Evolutionary conservation across 2,113 vertebrate genomes (phyloP).

Genomic region (Lophotis ruficrista): DNA sequence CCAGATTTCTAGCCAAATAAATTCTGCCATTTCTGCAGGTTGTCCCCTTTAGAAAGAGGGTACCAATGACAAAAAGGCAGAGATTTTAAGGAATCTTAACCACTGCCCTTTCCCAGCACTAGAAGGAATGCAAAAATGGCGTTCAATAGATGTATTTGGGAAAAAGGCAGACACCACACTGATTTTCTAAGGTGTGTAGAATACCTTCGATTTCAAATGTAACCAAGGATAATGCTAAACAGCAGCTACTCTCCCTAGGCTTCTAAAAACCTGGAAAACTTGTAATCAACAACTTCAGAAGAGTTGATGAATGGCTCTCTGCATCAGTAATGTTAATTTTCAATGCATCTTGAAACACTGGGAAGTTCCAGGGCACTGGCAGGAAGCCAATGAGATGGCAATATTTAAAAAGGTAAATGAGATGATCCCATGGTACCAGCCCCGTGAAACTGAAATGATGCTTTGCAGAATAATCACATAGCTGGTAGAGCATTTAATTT

Average conservation of each 20-base stretch:
- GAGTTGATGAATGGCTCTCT: constrained; percentile 2
- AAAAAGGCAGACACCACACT: background rate
- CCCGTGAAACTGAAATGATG: background rate
- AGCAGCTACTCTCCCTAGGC: background rate
- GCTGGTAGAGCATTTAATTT: background rate
- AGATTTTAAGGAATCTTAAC: background rate
- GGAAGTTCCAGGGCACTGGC: background rate
- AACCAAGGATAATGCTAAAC: background rate
- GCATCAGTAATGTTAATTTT: constrained; percentile 9
- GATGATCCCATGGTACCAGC: background rate
- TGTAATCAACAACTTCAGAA: constrained; percentile 25
- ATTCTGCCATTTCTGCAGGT: background rate
- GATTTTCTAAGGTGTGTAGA: background rate
- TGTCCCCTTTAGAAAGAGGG: background rate
- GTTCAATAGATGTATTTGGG: background rate
- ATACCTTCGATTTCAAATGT: background rate
- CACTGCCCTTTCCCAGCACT: background rate
- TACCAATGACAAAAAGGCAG: background rate
- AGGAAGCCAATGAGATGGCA: background rate
- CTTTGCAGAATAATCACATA: background rate
- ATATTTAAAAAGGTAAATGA: background rate
- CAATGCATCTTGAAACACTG: background rate
- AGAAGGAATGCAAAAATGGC: background rate
- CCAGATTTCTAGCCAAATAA: background rate
- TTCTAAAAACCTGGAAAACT: background rate